Evolutionary conservation across 1,140 invertebrate species (phyloP), one percentile per base, ranked within the genome.

Genomic region (Apocrypta bakeri): DNA sequence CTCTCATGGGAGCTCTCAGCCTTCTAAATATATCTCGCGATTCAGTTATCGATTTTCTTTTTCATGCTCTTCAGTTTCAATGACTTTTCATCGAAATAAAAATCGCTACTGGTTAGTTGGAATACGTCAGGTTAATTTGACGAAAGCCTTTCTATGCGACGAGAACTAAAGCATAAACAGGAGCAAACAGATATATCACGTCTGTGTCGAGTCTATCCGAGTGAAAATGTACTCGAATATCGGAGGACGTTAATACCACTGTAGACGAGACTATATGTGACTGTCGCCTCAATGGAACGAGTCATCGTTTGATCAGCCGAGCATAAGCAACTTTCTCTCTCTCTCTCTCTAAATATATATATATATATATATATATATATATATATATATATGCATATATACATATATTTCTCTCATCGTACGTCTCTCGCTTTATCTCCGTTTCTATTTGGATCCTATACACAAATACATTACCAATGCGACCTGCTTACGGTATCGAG

Each of bases 221-320:
- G 33, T 37, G 33, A 37, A 37, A 37, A 37, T 37, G 33, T 1
- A 11, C 4, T 42, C 40, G 40, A 42, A 42, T 12, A 42, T 42
- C 11, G 40, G 11, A 42, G 40, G 11, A 12, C 12, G 40, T 14
- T 42, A 42, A 42, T 42, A 42, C 40, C 40, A 56, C n/a, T 7
- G 48, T 56, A n/a, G 21, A 56, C 21, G n/a, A 8, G 40, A 61
- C 68, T 64, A 66, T 56, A 37, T 37, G 40, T 69, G 63, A 81
- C 33, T n/a, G 29, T 14, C 64, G 63, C 24, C 40, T 64, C 76
- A 83, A 83, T 83, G 72, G 71, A 42, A 79, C 82, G 71, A 83
- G 82, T 83, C 76, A 83, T 74, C 82, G 82, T 83, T 83, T 83
- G 82, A 83, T 83, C 69, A 83, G 75, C 56, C 82, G 21, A 75